These are phyloP conservation scores for Luscinia megarhynchos DNA, from an alignment of 2,797 vertebrate species.

Conservation along the genomic window DNA sequence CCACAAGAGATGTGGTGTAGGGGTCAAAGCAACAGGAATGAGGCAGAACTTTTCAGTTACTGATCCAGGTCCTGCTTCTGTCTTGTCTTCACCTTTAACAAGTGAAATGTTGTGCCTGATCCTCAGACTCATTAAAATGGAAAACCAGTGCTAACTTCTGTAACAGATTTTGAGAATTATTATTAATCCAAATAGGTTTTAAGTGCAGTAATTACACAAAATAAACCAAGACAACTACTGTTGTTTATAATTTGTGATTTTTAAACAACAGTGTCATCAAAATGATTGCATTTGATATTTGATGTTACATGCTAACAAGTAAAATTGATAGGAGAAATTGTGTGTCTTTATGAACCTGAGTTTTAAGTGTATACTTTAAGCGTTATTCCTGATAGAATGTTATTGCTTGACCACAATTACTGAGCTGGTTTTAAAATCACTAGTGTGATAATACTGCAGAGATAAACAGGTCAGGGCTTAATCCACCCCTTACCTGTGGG, in stretches of 20 bases:
- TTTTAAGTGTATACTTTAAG: neutral
- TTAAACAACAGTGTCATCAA: neutral
- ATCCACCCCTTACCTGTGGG: neutral
- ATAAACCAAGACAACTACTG: neutral
- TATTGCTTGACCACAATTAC: neutral
- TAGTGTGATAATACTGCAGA: neutral
- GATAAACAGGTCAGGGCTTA: neutral
- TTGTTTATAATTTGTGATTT: neutral
- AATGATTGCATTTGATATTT: neutral
- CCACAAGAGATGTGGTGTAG: slow-evolving; percentile 37
- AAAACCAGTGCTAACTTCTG: neutral
- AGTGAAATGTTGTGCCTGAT: neutral
- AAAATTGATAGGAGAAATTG: neutral
- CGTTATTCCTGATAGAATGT: neutral
- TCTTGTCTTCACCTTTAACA: neutral
- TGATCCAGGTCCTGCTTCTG: slow-evolving; percentile 1
- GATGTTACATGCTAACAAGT: neutral
- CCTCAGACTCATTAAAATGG: neutral
- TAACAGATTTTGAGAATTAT: neutral
- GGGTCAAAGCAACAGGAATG: slow-evolving; percentile 22
- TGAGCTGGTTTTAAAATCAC: neutral
- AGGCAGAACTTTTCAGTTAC: slow-evolving; percentile 35
- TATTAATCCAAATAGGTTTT: neutral
- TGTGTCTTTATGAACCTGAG: neutral
- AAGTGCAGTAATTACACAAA: neutral